Conservation (phyloP, 92 coral and sea anemone genomes). For the Paramuricea clavata region DNA sequence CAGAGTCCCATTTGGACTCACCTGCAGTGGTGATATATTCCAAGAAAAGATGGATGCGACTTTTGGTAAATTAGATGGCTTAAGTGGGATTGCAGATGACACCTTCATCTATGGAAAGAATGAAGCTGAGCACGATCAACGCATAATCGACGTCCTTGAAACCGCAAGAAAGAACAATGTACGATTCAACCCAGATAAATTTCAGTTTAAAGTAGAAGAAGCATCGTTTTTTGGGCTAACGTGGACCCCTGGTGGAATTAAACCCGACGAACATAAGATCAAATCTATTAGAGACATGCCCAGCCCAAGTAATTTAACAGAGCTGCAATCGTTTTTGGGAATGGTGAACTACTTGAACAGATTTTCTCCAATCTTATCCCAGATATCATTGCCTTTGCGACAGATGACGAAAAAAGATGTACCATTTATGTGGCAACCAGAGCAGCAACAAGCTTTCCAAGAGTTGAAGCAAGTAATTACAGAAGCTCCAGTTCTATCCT, state of each 20-base stretch:
- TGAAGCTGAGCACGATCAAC: constrained; percentile 62
- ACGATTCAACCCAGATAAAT: constrained; percentile 73
- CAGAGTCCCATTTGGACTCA: constrained; percentile 70
- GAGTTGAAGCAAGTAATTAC: no score
- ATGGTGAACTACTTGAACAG: constrained; percentile 57
- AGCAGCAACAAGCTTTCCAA: no score
- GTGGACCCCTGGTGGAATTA: constrained; percentile 52
- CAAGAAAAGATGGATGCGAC: constrained; percentile 65
- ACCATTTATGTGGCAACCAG: no score
- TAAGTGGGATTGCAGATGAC: constrained; percentile 76
- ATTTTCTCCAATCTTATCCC: constrained; percentile 35
- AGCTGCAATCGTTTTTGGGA: constrained; percentile 72
- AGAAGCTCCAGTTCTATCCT: constrained; percentile 40
- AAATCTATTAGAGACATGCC: no score
- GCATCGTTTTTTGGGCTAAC: constrained; percentile 72
- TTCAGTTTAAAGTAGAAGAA: constrained; percentile 66
- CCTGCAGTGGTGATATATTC: constrained; percentile 66
- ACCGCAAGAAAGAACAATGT: constrained; percentile 55
- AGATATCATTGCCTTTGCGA: no score
- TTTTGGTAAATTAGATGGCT: constrained; percentile 51
- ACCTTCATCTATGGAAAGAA: constrained; percentile 55
- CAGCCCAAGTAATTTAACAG: no score
- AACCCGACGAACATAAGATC: no score
- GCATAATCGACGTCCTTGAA: constrained; percentile 66
- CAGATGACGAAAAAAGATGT: no score